These are phyloP conservation scores for Ginglymostoma cirratum DNA, from an alignment of 2,113 vertebrate species.

Conservation along the genomic window DNA sequence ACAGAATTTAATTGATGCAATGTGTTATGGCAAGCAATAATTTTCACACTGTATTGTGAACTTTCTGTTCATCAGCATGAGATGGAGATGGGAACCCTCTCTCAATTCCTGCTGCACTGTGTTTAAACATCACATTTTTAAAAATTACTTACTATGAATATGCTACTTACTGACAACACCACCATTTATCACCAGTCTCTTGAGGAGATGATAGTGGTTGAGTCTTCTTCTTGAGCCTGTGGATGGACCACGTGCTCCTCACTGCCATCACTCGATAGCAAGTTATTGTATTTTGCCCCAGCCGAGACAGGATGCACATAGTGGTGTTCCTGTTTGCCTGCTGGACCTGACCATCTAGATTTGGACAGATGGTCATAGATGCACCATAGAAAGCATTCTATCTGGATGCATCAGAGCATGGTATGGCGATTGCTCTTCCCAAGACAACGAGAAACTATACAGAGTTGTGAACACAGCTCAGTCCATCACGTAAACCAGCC, in stretches of 20 bases:
- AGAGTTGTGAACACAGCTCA: too few relatives aligned
- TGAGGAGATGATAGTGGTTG: background rate
- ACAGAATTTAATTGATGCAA: background rate
- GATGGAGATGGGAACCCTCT: background rate
- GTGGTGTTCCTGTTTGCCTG: background rate
- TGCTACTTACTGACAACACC: background rate
- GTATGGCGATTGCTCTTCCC: too few relatives aligned
- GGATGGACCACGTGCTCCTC: background rate
- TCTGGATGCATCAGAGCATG: too few relatives aligned
- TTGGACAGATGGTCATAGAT: too few relatives aligned
- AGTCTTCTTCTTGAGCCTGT: background rate
- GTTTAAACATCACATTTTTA: background rate
- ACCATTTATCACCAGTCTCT: background rate
- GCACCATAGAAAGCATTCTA: too few relatives aligned
- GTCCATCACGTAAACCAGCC: too few relatives aligned
- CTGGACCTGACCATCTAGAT: too few relatives aligned
- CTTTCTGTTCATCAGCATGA: background rate
- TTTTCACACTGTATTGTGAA: background rate
- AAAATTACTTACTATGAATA: background rate
- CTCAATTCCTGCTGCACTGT: background rate
- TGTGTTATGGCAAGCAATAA: background rate
- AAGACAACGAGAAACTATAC: too few relatives aligned
- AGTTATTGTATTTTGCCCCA: background rate
- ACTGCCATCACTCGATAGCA: background rate
- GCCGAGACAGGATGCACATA: background rate